Conservation (phyloP, 2,888 invertebrate genomes). For the Anagyrus pseudococci region DNA sequence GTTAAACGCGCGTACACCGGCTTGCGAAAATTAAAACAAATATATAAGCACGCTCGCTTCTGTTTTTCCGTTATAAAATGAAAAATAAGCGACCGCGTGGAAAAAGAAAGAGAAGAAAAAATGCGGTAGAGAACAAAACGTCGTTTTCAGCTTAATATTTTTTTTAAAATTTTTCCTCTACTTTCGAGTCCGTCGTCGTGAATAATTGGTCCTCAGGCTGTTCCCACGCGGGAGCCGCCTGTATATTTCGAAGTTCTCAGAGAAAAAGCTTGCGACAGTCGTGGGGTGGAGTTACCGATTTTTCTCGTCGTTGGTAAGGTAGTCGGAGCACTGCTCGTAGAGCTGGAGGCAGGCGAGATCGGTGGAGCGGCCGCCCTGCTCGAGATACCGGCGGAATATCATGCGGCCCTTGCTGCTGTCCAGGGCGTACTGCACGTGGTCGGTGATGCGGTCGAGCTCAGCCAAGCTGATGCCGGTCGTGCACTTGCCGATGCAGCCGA, state of each 20-base stretch:
- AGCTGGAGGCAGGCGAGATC: conserved; percentile 47
- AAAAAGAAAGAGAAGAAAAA: too few relatives aligned
- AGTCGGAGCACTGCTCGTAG: conserved; percentile 41
- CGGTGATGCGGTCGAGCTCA: conserved; percentile 51
- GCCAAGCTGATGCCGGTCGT: conserved; percentile 46
- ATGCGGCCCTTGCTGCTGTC: conserved; percentile 42
- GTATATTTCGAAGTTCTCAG: too few relatives aligned
- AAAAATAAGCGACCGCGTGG: too few relatives aligned
- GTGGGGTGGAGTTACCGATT: too few relatives aligned
- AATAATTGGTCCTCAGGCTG: too few relatives aligned
- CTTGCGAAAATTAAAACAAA: conserved; percentile 27
- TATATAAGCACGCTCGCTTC: not conserved
- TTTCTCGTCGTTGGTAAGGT: conserved; percentile 13
- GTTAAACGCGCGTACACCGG: conserved; percentile 1
- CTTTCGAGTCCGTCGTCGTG: not conserved
- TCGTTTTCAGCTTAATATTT: too few relatives aligned
- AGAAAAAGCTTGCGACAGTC: too few relatives aligned
- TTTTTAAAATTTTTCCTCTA: too few relatives aligned
- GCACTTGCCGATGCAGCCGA: conserved; percentile 54
- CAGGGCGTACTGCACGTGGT: conserved; percentile 48
- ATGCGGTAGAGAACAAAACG: too few relatives aligned
- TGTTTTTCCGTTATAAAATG: too few relatives aligned
- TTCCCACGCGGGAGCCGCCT: too few relatives aligned
- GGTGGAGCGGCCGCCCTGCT: conserved; percentile 39
- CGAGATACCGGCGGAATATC: conserved; percentile 48